Percentiles rank a stretch among this genome's conserved stretches.
Conservation (phyloP, 2,888 invertebrate genomes). For the Eulithis prunata region DNA sequence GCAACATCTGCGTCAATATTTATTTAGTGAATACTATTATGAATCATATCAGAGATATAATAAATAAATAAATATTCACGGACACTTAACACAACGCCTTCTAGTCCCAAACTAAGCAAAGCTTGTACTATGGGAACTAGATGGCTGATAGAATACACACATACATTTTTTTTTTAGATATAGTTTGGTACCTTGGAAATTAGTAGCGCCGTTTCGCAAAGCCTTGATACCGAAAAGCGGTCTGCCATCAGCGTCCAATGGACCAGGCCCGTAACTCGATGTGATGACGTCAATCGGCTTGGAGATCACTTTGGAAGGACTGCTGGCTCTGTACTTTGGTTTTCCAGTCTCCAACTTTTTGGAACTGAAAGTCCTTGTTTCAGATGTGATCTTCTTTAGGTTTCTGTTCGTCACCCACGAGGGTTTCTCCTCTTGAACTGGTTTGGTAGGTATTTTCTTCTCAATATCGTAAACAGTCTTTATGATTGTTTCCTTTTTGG, state of each 20-base stretch:
- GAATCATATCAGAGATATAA: constrained; percentile 33
- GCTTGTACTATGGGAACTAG: too few species aligned
- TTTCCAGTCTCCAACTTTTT: constrained; percentile 74
- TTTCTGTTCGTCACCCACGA: constrained; percentile 86
- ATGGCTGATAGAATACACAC: too few species aligned
- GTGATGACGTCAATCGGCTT: constrained; percentile 87
- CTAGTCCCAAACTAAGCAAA: too few species aligned
- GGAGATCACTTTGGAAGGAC: constrained; percentile 69
- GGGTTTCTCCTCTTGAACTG: constrained; percentile 82
- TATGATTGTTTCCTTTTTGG: constrained; percentile 61
- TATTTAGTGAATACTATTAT: constrained; percentile 40
- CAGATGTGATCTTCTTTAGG: constrained; percentile 81
- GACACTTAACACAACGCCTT: too few species aligned
- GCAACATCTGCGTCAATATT: constrained; percentile 48
- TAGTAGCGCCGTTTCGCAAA: constrained; percentile 85
- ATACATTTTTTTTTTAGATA: too few species aligned
- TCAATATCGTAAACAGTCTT: constrained; percentile 65
- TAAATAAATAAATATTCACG: too few species aligned
- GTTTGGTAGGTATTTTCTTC: constrained; percentile 64
- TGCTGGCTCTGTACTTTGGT: constrained; percentile 67
- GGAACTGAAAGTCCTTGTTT: constrained; percentile 65
- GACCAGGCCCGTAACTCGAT: constrained; percentile 93
- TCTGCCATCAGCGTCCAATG: constrained; percentile 90
- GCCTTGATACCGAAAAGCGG: constrained; percentile 92
- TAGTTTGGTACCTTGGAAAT: constrained; percentile 84